phyloP scores from a whole-genome alignment of 2,113 vertebrate genomes.

The Trichomycterus rosablanca region DNA sequence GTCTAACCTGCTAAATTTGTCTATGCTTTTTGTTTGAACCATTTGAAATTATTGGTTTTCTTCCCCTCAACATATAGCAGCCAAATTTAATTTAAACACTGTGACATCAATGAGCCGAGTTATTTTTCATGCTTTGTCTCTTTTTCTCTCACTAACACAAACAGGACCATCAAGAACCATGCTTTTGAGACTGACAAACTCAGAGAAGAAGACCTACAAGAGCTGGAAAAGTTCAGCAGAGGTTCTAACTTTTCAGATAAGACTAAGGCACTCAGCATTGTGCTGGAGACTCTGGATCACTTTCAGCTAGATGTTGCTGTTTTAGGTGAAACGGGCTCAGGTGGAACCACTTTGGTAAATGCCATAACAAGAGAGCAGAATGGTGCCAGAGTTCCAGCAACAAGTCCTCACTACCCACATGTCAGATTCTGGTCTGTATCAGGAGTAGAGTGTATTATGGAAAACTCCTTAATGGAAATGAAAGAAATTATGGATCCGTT shows the following conservation, averaged over 20 bases:
- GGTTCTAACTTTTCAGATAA: neutral
- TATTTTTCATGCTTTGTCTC: too few species aligned
- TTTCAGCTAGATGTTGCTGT: conserved; percentile 37
- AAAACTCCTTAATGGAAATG: conserved; percentile 1
- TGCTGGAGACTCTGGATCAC: conserved; percentile 29
- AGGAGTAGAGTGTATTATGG: conserved; percentile 11
- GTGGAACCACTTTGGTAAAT: conserved; percentile 25
- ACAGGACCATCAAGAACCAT: neutral
- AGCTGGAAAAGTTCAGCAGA: conserved; percentile 11
- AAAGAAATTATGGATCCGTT: conserved; percentile 3
- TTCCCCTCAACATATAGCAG: too few species aligned
- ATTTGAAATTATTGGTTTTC: too few species aligned
- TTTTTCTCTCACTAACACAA: neutral
- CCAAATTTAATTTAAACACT: too few species aligned
- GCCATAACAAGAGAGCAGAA: conserved; percentile 5
- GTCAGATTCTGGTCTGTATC: conserved; percentile 42
- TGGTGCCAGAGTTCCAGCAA: conserved; percentile 4
- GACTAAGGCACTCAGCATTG: neutral
- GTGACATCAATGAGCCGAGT: too few species aligned
- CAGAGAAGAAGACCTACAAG: conserved; percentile 2
- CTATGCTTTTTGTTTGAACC: too few species aligned
- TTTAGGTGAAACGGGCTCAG: conserved; percentile 34
- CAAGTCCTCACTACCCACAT: conserved; percentile 22
- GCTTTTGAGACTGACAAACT: conserved; percentile 20
- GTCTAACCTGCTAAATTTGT: too few species aligned